Percentiles rank a stretch among this genome's conserved stretches.
Conservation (phyloP, 2,113 vertebrate genomes). For the Thermophis baileyi region DNA sequence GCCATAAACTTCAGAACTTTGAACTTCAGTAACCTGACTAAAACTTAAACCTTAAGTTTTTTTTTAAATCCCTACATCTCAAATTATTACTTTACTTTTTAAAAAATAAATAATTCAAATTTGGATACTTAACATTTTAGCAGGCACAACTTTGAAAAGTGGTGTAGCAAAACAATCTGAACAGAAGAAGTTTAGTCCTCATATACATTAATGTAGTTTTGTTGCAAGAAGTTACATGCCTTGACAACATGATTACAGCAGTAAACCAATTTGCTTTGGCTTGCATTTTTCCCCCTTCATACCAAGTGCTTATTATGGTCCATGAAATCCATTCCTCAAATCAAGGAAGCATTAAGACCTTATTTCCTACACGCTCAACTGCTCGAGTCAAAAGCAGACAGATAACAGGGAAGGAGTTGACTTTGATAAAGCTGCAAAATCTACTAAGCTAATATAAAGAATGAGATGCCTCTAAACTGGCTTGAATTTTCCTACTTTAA, state of each 20-base stretch:
- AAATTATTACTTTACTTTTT: not conserved
- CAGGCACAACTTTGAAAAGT: slow-evolving; percentile 24
- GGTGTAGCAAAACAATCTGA: rapidly evolving
- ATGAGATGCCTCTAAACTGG: not conserved
- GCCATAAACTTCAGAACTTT: not conserved
- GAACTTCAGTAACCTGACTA: not conserved
- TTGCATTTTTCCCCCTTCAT: not conserved
- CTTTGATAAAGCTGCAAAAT: not conserved
- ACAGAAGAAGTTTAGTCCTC: rapidly evolving
- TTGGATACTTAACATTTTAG: not conserved
- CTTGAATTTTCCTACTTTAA: not conserved
- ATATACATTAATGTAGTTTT: not conserved
- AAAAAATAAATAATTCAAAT: not conserved
- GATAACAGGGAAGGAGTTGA: not conserved
- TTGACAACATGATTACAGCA: not conserved
- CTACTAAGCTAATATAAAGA: not conserved
- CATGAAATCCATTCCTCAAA: not conserved
- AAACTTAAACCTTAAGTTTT: not conserved
- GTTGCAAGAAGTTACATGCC: rapidly evolving
- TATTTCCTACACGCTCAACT: rapidly evolving
- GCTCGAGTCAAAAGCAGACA: not conserved
- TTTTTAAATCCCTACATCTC: not conserved
- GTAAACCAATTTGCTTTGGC: not conserved
- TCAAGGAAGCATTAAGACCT: not conserved
- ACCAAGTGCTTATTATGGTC: not conserved